Base-by-base conservation (phyloP, 35 echinoderm and acorn worm genomes). In the Nesometra sesokonis region DNA sequence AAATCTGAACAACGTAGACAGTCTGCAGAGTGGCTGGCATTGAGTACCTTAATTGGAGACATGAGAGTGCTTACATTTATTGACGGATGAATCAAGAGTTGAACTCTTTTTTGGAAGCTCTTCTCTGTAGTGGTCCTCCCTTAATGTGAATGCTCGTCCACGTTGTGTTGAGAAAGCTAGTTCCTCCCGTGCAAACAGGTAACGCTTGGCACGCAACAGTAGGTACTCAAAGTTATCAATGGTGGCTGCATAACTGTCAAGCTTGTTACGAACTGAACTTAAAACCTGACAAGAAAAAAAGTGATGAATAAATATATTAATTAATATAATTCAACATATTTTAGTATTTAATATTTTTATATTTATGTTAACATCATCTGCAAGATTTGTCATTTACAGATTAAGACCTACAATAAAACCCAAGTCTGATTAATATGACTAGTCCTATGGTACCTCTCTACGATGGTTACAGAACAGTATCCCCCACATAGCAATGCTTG, bases 221-320 rank as follows among this genome's bases (percentile, higher is more conserved):
- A 87, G 77, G 47, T 34, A 86, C 11, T 84, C 52, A 77, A 91
- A 95, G 17, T 95, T 90, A 3, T 86, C 79, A 17, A 95, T 46
- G 33, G 82, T 84, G 13, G 7, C 67, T 34, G 93, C 89, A 86
- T 95, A 89, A 32, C 34, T 79, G 9, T 91, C 93, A 34, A 95
- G 32, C 34, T 88, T 89, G 77, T 88, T 95, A 77, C 87, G 88
- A 17, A 89, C 84, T 17, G 82, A 91, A 35, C 78, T 95, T 46
- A 95, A 81, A 39, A 91, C 87, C 93, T 95, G 37, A n/a, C 36
- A 47, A 78, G 77, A 79, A 83, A 89, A 78, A n/a, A 88, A 78
- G 5, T 23, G 13, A 9, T 38, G 7, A 32, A 13, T 43, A 23
- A 43, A 37, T 11, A 7, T 15, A 43, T 7, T 7, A 43, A 43